A percentile compares a stretch with the other conserved stretches of the same genome.
phyloP scores from a whole-genome alignment of 2,113 vertebrate species.

The Varanus salvator region DNA sequence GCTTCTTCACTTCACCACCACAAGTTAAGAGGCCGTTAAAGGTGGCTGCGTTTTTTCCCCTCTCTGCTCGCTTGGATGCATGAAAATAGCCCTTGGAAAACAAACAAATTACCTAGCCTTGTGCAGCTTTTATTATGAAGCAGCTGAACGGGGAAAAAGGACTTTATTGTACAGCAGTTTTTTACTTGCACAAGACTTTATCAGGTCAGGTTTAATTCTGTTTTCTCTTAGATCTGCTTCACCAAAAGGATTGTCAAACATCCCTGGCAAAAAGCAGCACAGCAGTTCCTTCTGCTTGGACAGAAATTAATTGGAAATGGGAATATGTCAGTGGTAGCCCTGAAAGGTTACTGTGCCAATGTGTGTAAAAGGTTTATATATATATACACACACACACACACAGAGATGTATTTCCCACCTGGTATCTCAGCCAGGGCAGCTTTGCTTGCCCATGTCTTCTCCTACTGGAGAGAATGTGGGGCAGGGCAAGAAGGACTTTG shows the following conservation, averaged over 20 bases:
- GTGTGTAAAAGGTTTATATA: background rate
- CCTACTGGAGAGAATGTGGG: too few relatives aligned
- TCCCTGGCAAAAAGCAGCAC: background rate
- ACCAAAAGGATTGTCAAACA: background rate
- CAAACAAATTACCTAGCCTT: slow-evolving; percentile 52
- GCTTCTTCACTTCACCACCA: rapidly evolving
- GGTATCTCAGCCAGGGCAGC: too few relatives aligned
- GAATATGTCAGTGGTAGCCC: background rate
- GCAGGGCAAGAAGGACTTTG: too few relatives aligned
- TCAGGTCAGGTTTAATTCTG: slow-evolving; percentile 10
- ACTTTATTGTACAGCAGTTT: slow-evolving; percentile 14
- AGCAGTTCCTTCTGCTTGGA: background rate
- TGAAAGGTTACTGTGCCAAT: background rate
- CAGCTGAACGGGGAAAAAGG: slow-evolving; percentile 19
- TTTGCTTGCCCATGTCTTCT: too few relatives aligned
- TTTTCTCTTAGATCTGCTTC: slow-evolving; percentile 14
- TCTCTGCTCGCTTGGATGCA: slow-evolving; percentile 45
- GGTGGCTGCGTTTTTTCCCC: background rate
- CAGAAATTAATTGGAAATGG: slow-evolving; percentile 6
- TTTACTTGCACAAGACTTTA: slow-evolving; percentile 25
- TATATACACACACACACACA: too few relatives aligned
- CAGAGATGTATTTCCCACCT: too few relatives aligned
- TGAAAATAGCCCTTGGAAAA: slow-evolving; percentile 59
- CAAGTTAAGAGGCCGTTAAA: slow-evolving; percentile 32
- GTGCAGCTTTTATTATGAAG: slow-evolving; percentile 50